phyloP scores from a whole-genome alignment of 2,888 invertebrate genomes.

The Drosophila sordidula region DNA sequence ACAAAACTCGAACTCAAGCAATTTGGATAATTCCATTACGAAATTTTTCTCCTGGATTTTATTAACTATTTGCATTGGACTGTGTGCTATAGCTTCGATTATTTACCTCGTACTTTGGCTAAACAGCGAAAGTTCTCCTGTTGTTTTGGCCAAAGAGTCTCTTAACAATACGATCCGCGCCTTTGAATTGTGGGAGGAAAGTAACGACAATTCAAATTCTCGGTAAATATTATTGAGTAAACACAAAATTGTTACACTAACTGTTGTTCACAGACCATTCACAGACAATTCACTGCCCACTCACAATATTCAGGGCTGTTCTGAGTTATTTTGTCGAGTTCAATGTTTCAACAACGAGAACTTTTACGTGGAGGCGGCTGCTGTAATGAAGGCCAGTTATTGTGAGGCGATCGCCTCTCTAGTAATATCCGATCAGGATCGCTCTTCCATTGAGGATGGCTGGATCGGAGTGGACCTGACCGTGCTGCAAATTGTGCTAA shows the following conservation, averaged over 20 bases:
- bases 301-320: constrained; percentile 22
- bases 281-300: neutral
- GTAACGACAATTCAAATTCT: neutral
- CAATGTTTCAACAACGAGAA: constrained; percentile 27
- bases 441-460: constrained; percentile 27
- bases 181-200: neutral
- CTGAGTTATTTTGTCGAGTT: constrained; percentile 35
- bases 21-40: constrained; percentile 26
- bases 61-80: constrained; percentile 50
- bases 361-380: constrained; percentile 33
- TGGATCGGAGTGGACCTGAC: constrained; percentile 51
- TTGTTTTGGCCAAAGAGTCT: neutral
- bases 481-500: constrained; percentile 63
- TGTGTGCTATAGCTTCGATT: constrained; percentile 53
- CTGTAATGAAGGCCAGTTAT: constrained; percentile 20
- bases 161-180: neutral
- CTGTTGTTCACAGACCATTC: constrained; percentile 16
- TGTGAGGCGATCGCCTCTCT: constrained; percentile 40
- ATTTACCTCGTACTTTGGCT: constrained; percentile 50
- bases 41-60: constrained; percentile 62
- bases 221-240: constrained; percentile 12
- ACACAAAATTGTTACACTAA: neutral
- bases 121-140: neutral
- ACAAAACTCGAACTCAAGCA: neutral
- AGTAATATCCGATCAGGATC: constrained; percentile 22